These are phyloP conservation scores for Xestia c-nigrum DNA, from an alignment of 2,888 invertebrate species.

Conservation along the genomic window DNA sequence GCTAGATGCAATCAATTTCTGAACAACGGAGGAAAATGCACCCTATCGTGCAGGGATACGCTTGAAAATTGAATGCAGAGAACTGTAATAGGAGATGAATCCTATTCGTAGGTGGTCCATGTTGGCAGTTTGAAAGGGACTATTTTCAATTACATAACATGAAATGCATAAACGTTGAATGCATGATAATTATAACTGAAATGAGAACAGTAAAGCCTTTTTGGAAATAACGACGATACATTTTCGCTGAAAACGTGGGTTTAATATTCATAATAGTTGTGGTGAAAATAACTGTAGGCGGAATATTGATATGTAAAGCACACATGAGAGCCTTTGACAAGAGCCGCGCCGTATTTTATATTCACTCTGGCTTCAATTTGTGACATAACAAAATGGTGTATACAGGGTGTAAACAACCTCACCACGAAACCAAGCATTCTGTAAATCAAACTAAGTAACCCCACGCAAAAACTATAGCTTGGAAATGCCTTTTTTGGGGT, in stretches of 20 bases:
- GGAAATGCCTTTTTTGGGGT: too few relatives aligned
- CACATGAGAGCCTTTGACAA: conserved; percentile 15
- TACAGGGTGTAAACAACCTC: too few relatives aligned
- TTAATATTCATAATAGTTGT: conserved; percentile 53
- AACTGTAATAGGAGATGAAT: conserved; percentile 40
- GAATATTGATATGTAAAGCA: conserved; percentile 44
- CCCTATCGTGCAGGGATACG: not conserved
- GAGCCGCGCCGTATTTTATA: conserved; percentile 28
- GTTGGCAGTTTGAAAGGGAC: conserved; percentile 15
- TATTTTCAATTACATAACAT: conserved; percentile 17
- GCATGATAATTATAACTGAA: conserved; percentile 21
- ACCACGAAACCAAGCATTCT: too few relatives aligned
- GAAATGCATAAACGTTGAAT: conserved; percentile 11
- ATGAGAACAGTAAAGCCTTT: conserved; percentile 31
- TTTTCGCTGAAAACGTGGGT: conserved; percentile 39
- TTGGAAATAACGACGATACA: conserved; percentile 7
- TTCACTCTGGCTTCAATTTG: conserved; percentile 17
- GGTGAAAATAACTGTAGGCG: conserved; percentile 35
- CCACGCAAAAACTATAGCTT: too few relatives aligned
- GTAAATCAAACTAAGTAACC: too few relatives aligned
- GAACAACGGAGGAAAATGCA: conserved; percentile 9
- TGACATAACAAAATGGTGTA: conserved; percentile 23
- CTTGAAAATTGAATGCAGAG: conserved; percentile 22
- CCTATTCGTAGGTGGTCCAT: conserved; percentile 55
- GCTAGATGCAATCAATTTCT: conserved; percentile 4